phyloP scores from a whole-genome alignment of 1,140 invertebrate genomes.

The Drosophila nebulosa region DNA sequence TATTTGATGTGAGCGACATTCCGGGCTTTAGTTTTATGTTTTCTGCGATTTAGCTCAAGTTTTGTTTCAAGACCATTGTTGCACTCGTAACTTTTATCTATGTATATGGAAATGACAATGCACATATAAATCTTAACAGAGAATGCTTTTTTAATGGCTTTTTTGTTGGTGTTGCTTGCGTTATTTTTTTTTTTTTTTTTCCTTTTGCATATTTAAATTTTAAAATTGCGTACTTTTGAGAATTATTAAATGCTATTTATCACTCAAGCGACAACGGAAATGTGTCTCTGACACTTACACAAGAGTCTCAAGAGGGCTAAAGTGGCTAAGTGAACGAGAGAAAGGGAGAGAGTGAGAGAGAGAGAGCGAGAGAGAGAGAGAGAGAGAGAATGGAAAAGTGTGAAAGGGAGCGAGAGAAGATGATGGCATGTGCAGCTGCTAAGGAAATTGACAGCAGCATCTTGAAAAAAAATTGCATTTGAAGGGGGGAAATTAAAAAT shows the following conservation, averaged over 20 bases:
- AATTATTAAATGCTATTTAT: conserved; percentile 70
- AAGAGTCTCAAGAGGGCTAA: conserved; percentile 20
- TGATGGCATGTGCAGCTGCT: conserved; percentile 44
- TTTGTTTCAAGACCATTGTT: neutral
- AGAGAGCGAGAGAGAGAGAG: neutral
- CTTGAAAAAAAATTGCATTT: conserved; percentile 51
- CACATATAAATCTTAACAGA: neutral
- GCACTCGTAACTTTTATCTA: conserved; percentile 18
- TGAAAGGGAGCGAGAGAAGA: neutral
- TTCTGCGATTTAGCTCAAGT: conserved; percentile 7
- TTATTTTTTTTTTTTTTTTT: neutral
- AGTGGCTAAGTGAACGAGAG: neutral
- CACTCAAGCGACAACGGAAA: conserved; percentile 55
- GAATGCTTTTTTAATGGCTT: conserved; percentile 33
- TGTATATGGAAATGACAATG: conserved; percentile 10
- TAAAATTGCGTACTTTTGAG: conserved; percentile 8
- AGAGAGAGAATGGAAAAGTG: neutral
- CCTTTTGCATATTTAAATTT: conserved; percentile 1
- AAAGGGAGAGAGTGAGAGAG: neutral
- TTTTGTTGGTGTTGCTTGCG: neutral
- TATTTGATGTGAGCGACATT: conserved; percentile 25
- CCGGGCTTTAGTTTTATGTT: conserved; percentile 18
- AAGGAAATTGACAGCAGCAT: conserved; percentile 64
- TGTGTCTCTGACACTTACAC: conserved; percentile 53
- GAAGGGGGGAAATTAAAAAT: conserved; percentile 64